A percentile compares a stretch with the other conserved stretches of the same genome.
Evolutionary conservation across 1,140 invertebrate species (phyloP).

Genomic region (Pollicipes pollicipes): DNA sequence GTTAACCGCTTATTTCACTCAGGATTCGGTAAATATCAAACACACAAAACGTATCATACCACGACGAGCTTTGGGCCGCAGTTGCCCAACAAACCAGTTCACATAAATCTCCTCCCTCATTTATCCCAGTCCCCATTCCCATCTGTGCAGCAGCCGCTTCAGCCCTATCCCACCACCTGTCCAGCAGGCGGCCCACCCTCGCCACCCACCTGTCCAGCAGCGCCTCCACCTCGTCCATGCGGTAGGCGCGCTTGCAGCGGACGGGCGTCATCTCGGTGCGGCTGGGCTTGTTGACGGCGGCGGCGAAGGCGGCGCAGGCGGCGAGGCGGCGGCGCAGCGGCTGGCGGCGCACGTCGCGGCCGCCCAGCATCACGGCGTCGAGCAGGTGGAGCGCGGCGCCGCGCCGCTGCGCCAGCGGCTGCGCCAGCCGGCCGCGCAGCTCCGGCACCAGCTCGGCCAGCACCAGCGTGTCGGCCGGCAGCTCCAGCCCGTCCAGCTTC

Average conservation of each 20-base stretch:
- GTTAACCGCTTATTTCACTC: too few relatives aligned
- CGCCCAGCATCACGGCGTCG: constrained; percentile 59
- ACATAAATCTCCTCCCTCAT: too few relatives aligned
- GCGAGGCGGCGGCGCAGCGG: constrained; percentile 35
- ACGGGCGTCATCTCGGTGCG: constrained; percentile 36
- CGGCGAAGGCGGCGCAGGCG: constrained; percentile 36
- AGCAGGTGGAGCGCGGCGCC: constrained; percentile 57
- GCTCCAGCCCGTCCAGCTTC: constrained; percentile 30
- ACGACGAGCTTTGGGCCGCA: too few relatives aligned
- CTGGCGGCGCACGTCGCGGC: constrained; percentile 45
- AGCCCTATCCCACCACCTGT: too few relatives aligned
- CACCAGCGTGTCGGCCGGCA: constrained; percentile 52
- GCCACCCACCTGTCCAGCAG: constrained; percentile 34
- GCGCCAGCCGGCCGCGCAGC: constrained; percentile 31
- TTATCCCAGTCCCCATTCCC: too few relatives aligned
- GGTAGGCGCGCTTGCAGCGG: constrained; percentile 41
- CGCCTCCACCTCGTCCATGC: constrained; percentile 31
- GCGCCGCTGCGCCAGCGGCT: constrained; percentile 33
- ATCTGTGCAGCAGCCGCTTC: too few relatives aligned
- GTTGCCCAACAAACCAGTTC: too few relatives aligned
- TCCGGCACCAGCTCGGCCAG: constrained; percentile 65
- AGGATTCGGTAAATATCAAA: too few relatives aligned
- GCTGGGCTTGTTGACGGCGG: constrained; percentile 43
- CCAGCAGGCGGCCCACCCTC: too few relatives aligned
- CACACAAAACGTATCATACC: too few relatives aligned